Evolutionary conservation across 2,113 vertebrate species (phyloP).

Genomic region (Ondatra zibethicus): DNA sequence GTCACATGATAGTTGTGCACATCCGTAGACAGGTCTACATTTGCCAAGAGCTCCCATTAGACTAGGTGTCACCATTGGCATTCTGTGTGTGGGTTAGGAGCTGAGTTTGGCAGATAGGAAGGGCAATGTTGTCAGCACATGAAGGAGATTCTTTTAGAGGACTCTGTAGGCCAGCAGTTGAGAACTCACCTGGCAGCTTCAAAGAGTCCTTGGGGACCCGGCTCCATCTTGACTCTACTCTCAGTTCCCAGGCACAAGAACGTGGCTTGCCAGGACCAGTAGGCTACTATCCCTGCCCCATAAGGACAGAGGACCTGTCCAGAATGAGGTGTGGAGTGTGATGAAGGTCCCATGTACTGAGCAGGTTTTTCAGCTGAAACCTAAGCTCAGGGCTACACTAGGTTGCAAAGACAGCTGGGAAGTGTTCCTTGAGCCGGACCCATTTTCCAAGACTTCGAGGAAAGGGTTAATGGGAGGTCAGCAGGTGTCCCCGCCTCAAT

Average conservation of each 20-base stretch:
- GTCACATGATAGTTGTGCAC: not conserved
- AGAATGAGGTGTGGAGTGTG: not conserved
- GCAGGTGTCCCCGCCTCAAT: not conserved
- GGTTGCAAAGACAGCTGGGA: not conserved
- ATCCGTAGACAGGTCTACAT: not conserved
- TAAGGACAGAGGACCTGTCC: no score
- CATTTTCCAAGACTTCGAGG: not conserved
- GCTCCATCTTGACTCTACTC: not conserved
- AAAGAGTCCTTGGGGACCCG: rapidly evolving
- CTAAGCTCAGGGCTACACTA: not conserved
- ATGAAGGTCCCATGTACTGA: no score
- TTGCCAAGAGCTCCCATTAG: not conserved
- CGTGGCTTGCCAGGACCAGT: not conserved
- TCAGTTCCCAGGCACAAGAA: not conserved
- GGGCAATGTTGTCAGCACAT: not conserved
- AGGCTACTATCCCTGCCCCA: not conserved
- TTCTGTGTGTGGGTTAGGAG: not conserved
- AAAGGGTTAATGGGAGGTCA: not conserved
- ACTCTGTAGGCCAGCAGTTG: not conserved
- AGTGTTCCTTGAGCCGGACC: not conserved
- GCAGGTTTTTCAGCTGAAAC: not conserved
- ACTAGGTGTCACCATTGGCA: not conserved
- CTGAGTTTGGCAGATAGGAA: not conserved
- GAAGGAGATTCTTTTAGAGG: not conserved
- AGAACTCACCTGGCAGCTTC: not conserved